Evolutionary conservation across 1,140 invertebrate genomes (phyloP), one percentile per base, ranked within the genome.

Genomic region (Bombus ignitus): DNA sequence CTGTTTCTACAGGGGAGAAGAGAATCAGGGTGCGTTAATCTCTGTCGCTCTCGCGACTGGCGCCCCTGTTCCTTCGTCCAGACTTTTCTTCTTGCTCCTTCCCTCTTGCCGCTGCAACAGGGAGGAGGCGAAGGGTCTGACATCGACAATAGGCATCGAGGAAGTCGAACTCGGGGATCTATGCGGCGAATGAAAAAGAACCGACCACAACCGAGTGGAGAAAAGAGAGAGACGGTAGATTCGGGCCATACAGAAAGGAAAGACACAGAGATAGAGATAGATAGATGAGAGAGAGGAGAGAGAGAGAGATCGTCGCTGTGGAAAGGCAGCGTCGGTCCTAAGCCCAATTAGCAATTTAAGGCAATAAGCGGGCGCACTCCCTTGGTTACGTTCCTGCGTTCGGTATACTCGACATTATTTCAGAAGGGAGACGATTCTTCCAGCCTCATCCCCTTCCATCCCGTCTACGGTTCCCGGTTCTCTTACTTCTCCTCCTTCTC

Each of bases 301-400:
- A 77, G 22, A 62, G 62, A 74, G 39, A 57, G 28, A 53, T 15
- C 5, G 44, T 39, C 53, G 86, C 75, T 77, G 82, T 85, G 87
- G 87, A 92, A 92, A 89, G 87, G 85, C 89, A 88, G 83, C 89
- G 80, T 88, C 88, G 83, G 83, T 91, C 76, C 90, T 90, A 90
- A 92, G 86, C 88, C 91, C 94, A 94, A 94, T 94, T 94, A 94
- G 94, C 94, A 94, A 94, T 94, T 94, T 92, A 92, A 93, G 92
- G 91, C 92, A 93, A 93, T 93, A 92, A 93, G 86, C 89, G 90
- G 80, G 89, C 80, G 77, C 78, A 73, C 76, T 78, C 89, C 88
- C 88, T 85, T 83, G 85, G 77, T 87, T 87, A 87, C 77, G 81
- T 89, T 88, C 87, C 83, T 81, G 62, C 78, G 44, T 74, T 85